phyloP scores from a whole-genome alignment of 2,888 invertebrate species.

The Phyto melanocephala region DNA sequence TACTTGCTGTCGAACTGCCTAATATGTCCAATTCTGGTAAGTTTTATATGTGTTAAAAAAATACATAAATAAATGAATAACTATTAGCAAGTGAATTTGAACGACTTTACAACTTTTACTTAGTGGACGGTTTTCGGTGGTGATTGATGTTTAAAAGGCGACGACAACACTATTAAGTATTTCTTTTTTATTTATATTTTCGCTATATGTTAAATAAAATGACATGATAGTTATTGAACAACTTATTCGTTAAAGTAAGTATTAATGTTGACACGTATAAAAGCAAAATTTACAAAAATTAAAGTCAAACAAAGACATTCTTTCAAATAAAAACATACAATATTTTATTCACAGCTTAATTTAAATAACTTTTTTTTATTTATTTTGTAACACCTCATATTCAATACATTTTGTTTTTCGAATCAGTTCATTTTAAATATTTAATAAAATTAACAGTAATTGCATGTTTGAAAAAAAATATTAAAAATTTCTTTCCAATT shows the following conservation, averaged over 20 bases:
- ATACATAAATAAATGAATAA: too few species aligned
- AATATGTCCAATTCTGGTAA: neutral
- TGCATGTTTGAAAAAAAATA: neutral
- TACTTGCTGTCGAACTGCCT: neutral
- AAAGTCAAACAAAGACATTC: too few species aligned
- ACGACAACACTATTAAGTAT: neutral
- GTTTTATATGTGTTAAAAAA: too few species aligned
- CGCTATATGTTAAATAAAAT: too few species aligned
- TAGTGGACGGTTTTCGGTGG: conserved; percentile 53
- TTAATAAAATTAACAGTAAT: neutral
- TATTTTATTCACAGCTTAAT: too few species aligned
- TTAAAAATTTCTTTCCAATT: neutral
- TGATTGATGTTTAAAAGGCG: conserved; percentile 32
- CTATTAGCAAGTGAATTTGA: too few species aligned
- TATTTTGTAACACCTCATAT: neutral
- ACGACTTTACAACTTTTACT: conserved; percentile 3
- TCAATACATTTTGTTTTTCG: neutral
- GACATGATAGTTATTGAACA: too few species aligned
- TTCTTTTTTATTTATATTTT: too few species aligned
- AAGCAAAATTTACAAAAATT: too few species aligned
- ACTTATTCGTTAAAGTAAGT: too few species aligned
- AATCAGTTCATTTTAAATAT: neutral
- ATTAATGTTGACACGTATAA: too few species aligned
- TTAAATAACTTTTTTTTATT: neutral
- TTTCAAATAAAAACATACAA: too few species aligned